phyloP scores from a whole-genome alignment of 2,888 invertebrate species.

The Drosophila hamatofila region DNA sequence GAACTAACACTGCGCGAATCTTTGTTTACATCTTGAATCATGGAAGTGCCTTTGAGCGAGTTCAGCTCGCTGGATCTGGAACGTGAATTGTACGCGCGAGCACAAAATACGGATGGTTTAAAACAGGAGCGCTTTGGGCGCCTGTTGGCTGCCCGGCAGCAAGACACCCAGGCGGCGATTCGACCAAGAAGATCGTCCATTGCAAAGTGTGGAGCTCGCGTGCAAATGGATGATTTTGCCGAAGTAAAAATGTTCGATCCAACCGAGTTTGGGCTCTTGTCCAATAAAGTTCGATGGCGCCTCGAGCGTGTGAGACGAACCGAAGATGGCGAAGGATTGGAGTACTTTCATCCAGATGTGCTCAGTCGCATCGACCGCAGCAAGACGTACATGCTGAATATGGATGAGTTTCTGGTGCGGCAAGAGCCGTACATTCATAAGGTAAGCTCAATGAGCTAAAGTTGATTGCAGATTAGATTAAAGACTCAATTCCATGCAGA shows the following conservation, averaged over 20 bases:
- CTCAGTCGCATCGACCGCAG: conserved; percentile 18
- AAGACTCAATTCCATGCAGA: neutral
- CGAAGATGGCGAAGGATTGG: conserved; percentile 33
- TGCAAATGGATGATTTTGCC: conserved; percentile 43
- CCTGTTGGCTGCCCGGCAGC: conserved; percentile 20
- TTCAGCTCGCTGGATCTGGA: conserved; percentile 46
- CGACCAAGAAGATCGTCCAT: conserved; percentile 5
- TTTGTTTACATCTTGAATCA: conserved; percentile 40
- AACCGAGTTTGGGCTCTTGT: conserved; percentile 23
- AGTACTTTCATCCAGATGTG: conserved; percentile 42
- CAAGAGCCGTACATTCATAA: conserved; percentile 55
- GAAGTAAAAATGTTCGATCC: conserved; percentile 25
- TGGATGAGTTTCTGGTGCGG: conserved; percentile 48
- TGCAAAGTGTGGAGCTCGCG: conserved; percentile 29
- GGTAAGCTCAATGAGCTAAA: conserved; percentile 8
- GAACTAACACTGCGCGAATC: conserved; percentile 12
- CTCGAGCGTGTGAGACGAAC: conserved; percentile 34
- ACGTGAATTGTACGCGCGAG: conserved; percentile 35
- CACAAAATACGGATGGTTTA: conserved; percentile 17
- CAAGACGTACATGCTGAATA: conserved; percentile 47
- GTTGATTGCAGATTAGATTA: too few relatives aligned
- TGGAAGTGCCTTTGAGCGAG: conserved; percentile 48
- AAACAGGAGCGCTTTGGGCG: conserved; percentile 45
- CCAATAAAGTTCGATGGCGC: conserved; percentile 36
- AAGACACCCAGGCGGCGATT: neutral